Conservation (phyloP, 2,113 vertebrate genomes). For the Accipiter cooperii region DNA sequence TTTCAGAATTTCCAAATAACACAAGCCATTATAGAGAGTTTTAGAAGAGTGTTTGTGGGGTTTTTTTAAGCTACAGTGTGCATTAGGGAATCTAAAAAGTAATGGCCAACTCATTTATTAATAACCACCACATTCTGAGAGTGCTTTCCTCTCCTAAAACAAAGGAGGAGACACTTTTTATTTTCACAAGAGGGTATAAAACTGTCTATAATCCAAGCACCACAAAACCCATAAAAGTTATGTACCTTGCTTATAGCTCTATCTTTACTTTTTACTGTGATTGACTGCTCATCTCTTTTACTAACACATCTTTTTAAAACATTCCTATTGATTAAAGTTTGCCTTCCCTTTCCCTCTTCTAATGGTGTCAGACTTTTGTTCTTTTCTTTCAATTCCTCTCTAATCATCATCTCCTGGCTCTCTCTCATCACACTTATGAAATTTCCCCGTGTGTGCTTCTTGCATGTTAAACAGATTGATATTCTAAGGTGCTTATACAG, state of each 20-base stretch:
- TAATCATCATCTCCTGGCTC: not conserved
- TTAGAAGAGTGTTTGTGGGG: not conserved
- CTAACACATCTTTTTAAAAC: not conserved
- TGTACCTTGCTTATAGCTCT: not conserved
- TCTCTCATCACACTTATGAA: not conserved
- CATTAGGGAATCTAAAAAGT: not conserved
- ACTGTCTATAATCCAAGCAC: not conserved
- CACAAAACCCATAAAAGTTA: not conserved
- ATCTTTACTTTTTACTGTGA: not conserved
- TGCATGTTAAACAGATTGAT: not conserved
- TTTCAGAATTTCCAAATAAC: not conserved
- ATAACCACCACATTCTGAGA: not conserved
- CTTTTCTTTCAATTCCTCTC: not conserved
- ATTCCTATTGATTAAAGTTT: not conserved
- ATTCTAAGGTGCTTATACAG: not conserved
- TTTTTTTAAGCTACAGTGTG: not conserved
- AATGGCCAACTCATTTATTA: not conserved
- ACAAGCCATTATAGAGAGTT: not conserved
- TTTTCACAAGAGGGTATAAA: not conserved
- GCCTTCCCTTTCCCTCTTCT: not conserved
- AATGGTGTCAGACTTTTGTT: not conserved
- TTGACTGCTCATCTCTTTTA: not conserved
- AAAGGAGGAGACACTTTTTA: not conserved
- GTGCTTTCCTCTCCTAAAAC: not conserved
- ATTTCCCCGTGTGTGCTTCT: fast-evolving